phyloP scores from a whole-genome alignment of 1,140 invertebrate species.

The Chelonus insularis region DNA sequence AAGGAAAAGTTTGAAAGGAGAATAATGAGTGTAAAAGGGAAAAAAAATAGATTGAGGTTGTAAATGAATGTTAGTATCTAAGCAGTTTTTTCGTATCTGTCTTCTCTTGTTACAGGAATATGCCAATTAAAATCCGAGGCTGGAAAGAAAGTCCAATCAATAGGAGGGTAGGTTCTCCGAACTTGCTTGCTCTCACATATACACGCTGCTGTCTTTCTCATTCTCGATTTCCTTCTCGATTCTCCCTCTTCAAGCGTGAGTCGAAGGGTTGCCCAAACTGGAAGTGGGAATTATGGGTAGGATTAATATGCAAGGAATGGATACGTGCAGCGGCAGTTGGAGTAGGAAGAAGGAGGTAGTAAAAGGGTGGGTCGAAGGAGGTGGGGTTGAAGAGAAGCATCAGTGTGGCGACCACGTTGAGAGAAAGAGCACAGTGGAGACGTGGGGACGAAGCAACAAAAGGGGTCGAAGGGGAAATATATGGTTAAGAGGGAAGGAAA shows the following conservation, averaged over 20 bases:
- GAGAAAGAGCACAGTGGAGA: not conserved
- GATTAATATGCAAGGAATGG: constrained; percentile 63
- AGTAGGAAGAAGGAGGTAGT: constrained; percentile 1
- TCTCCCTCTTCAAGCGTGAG: constrained; percentile 33
- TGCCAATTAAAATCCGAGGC: constrained; percentile 58
- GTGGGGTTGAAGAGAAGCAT: constrained; percentile 36
- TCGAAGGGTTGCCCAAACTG: constrained; percentile 61
- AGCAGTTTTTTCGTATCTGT: constrained; percentile 36
- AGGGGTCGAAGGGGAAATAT: constrained; percentile 56
- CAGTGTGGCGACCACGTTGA: constrained; percentile 31
- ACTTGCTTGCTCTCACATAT: constrained; percentile 41
- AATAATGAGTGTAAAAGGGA: not conserved
- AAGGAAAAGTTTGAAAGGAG: not conserved
- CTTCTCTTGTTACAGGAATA: constrained; percentile 49
- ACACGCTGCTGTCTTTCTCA: constrained; percentile 16
- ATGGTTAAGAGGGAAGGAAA: constrained; percentile 24
- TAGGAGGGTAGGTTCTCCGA: constrained; percentile 45
- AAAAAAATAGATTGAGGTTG: too few relatives aligned
- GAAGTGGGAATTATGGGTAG: constrained; percentile 62
- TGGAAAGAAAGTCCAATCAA: constrained; percentile 60
- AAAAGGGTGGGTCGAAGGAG: constrained; percentile 7
- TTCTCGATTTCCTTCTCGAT: not conserved
- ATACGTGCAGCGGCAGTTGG: constrained; percentile 53
- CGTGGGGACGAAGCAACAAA: constrained; percentile 53
- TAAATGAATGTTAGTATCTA: constrained; percentile 14